A percentile compares a stretch with the other conserved stretches of the same genome.
Conservation (phyloP, 2,113 vertebrate species). For the Rhagologus leucostigma region DNA sequence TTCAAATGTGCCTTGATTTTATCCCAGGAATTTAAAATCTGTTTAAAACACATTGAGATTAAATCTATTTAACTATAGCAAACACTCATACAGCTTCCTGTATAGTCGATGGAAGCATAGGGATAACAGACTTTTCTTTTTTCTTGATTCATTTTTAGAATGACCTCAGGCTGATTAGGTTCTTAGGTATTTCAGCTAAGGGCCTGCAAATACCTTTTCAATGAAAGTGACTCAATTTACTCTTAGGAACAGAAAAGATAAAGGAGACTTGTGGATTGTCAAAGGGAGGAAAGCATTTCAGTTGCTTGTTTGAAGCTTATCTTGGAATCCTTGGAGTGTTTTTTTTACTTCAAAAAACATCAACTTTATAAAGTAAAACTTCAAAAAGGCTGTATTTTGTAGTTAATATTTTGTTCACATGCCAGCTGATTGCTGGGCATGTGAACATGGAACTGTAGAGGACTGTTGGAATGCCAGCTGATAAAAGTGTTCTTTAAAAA, state of each 20-base stretch:
- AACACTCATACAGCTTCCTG: neutral
- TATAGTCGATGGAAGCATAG: neutral
- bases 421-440: neutral
- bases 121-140: neutral
- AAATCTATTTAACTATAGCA: neutral
- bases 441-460: neutral
- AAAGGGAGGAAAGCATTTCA: neutral
- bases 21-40: neutral
- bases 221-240: neutral
- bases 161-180: neutral
- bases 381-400: neutral
- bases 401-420: neutral
- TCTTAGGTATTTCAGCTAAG: neutral
- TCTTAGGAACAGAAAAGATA: neutral
- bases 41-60: neutral
- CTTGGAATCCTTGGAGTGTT: neutral
- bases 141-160: neutral
- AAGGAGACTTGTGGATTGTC: neutral
- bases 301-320: neutral
- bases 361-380: neutral
- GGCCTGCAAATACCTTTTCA: neutral
- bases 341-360: neutral
- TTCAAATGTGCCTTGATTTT: neutral
- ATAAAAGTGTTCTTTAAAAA: neutral
- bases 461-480: neutral